Percentiles rank a stretch among this genome's conserved stretches.
Evolutionary conservation across 1,140 invertebrate species (phyloP).

Genomic region (Trypoxylus dichotomus): DNA sequence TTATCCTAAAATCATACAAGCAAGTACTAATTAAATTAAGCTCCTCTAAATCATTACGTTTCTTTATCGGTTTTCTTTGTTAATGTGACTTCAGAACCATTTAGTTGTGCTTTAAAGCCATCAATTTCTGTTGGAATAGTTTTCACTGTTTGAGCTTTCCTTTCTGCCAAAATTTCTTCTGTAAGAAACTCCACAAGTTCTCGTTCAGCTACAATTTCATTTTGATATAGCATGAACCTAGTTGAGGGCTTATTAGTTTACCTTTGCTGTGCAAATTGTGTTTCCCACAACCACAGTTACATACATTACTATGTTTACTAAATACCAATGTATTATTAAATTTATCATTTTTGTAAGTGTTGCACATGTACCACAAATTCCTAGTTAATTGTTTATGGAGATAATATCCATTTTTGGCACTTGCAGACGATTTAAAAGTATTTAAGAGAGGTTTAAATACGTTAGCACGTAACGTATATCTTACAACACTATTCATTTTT

Average conservation of each 20-base stretch:
- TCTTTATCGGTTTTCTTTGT: slow-evolving; percentile 74
- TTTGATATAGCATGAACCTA: too few species aligned
- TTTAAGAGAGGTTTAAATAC: slow-evolving; percentile 55
- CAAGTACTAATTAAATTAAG: slow-evolving; percentile 34
- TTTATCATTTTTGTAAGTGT: slow-evolving; percentile 48
- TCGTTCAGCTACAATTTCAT: slow-evolving; percentile 71
- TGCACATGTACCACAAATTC: slow-evolving; percentile 70
- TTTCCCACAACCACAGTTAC: slow-evolving; percentile 64
- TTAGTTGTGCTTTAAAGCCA: slow-evolving; percentile 74
- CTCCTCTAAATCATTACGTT: slow-evolving; percentile 58
- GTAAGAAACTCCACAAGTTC: slow-evolving; percentile 84
- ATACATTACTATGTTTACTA: slow-evolving; percentile 56
- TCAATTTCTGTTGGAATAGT: slow-evolving; percentile 74
- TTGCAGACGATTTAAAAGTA: slow-evolving; percentile 54
- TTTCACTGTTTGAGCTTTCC: slow-evolving; percentile 75
- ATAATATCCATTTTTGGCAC: slow-evolving; percentile 48
- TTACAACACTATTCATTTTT: slow-evolving; percentile 71
- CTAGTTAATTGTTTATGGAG: slow-evolving; percentile 64
- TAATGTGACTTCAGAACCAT: slow-evolving; percentile 78
- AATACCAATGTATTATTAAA: slow-evolving; percentile 42
- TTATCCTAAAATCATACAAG: slow-evolving; percentile 62
- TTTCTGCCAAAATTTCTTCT: slow-evolving; percentile 87
- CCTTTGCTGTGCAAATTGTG: slow-evolving; percentile 68
- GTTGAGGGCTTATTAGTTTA: slow-evolving; percentile 46
- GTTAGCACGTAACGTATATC: slow-evolving; percentile 59